Base-by-base conservation (phyloP, 2,797 vertebrate species). In the Hemibagrus guttatus region DNA sequence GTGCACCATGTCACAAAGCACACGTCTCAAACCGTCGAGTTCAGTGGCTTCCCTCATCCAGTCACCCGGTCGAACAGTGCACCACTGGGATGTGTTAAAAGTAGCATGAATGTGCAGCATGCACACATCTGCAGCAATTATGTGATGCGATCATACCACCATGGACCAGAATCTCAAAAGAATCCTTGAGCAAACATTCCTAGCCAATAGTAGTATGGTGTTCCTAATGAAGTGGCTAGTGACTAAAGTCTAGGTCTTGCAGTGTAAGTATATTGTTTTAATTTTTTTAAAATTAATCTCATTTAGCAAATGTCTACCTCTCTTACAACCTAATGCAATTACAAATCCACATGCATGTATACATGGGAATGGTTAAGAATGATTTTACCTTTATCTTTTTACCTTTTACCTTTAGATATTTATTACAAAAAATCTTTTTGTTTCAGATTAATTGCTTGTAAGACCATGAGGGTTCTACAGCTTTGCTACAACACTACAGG, bases 401-500 rank as follows among this genome's bases (percentile, higher is more conserved):
- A n/a, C n/a, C n/a, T n/a, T n/a, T n/a, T n/a, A n/a, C n/a, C n/a
- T n/a, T n/a, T 39, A 16, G 31, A 69, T 26, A 23, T 26, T 21
- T 26, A 11, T 42, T 9, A n/a, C n/a, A n/a, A 23, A 64, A 64
- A 66, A 66, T 49, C 46, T 17, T 31, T 68, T 64, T 14, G 0
- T 14, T 28, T 1, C 13, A 23, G 12, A 75, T 28, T 1, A 54
- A 76, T 76, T 52, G n/a, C 72, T 16, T 54, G 26, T 14, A 76
- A 56, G 46, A 9, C 16, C 13, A 16, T 16, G 78, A 39, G 2
- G 6, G 59, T 81, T 63, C 39, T 66, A 81, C 26, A 28, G 42
- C 80, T 49, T 23, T 81, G 59, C 80, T 64, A 66, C 80, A 66
- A 26, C 61, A 28, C 61, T 66, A 81, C 2, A 64, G 42, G 42